Evolutionary conservation across 2,888 invertebrate genomes (phyloP).

Genomic region (Cybosia mesomella): DNA sequence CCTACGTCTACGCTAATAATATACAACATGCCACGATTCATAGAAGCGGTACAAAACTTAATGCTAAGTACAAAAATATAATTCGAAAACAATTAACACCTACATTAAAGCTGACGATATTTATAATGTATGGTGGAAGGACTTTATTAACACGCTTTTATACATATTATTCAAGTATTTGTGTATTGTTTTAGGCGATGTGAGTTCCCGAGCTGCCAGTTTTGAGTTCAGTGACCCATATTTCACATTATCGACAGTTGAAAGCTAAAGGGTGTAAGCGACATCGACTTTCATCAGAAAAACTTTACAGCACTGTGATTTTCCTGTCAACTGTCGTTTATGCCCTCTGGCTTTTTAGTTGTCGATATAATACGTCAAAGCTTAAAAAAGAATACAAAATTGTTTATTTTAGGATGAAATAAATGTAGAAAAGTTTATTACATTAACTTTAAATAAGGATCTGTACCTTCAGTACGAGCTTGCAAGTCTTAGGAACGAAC

Average conservation of each 20-base stretch:
- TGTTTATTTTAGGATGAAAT: too few relatives aligned
- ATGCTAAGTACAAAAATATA: slow-evolving; percentile 77
- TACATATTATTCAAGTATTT: neutral
- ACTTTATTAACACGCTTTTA: slow-evolving; percentile 10
- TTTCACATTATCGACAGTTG: neutral
- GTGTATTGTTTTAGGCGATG: neutral
- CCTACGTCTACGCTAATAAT: slow-evolving; percentile 31
- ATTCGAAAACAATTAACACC: slow-evolving; percentile 70
- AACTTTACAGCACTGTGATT: too few relatives aligned
- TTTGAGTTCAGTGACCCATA: too few relatives aligned
- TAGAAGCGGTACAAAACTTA: slow-evolving; percentile 56
- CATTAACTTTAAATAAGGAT: neutral
- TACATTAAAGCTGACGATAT: slow-evolving; percentile 78
- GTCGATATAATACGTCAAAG: too few relatives aligned
- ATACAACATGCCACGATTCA: slow-evolving; percentile 40
- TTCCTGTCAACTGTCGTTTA: too few relatives aligned
- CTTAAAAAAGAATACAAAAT: neutral
- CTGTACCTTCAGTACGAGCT: too few relatives aligned
- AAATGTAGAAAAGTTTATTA: too few relatives aligned
- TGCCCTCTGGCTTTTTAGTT: too few relatives aligned
- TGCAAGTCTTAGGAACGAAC: neutral
- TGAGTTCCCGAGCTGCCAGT: neutral
- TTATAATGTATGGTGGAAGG: slow-evolving; percentile 61
- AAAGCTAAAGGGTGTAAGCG: neutral
- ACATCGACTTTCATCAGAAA: neutral